phyloP scores from a whole-genome alignment of 2,888 invertebrate genomes.

The Chalcis sispes region DNA sequence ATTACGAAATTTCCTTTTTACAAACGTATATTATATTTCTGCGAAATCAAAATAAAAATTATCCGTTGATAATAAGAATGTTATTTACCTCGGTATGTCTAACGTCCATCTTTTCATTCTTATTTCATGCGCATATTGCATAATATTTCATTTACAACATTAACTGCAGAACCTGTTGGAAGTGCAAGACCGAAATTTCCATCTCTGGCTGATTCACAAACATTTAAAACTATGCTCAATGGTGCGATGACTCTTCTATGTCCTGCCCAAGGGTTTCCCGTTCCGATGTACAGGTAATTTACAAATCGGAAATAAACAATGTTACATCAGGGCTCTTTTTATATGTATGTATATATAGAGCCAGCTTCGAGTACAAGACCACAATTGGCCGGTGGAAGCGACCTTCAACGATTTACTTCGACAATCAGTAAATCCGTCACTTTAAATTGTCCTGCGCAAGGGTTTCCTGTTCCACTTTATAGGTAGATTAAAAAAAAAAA shows the following conservation, averaged over 20 bases:
- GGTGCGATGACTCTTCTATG: slow-evolving; percentile 77
- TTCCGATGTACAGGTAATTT: slow-evolving; percentile 77
- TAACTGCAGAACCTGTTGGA: slow-evolving; percentile 78
- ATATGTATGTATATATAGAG: slow-evolving; percentile 72
- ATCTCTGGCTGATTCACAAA: slow-evolving; percentile 76
- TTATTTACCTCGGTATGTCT: background rate
- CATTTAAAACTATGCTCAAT: slow-evolving; percentile 72
- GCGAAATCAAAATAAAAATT: background rate
- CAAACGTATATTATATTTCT: too few species aligned
- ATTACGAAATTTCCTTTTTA: background rate
- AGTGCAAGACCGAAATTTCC: slow-evolving; percentile 81
- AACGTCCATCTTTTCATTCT: background rate
- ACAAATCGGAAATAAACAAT: background rate
- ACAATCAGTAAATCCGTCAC: slow-evolving; percentile 71
- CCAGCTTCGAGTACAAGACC: slow-evolving; percentile 79
- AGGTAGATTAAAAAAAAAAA: slow-evolving; percentile 63
- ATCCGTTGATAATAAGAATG: too few species aligned
- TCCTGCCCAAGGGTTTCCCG: slow-evolving; percentile 78
- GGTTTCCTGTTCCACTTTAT: slow-evolving; percentile 57
- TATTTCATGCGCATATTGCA: slow-evolving; percentile 1
- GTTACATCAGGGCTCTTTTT: slow-evolving; percentile 45
- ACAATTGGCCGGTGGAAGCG: slow-evolving; percentile 76
- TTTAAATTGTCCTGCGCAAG: slow-evolving; percentile 64
- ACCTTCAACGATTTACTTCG: slow-evolving; percentile 72
- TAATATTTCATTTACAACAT: slow-evolving; percentile 20